A percentile compares a stretch with the other conserved stretches of the same genome.
These are phyloP conservation scores for Autographa pulchrina DNA, from an alignment of 2,888 invertebrate genomes.

Conservation along the genomic window DNA sequence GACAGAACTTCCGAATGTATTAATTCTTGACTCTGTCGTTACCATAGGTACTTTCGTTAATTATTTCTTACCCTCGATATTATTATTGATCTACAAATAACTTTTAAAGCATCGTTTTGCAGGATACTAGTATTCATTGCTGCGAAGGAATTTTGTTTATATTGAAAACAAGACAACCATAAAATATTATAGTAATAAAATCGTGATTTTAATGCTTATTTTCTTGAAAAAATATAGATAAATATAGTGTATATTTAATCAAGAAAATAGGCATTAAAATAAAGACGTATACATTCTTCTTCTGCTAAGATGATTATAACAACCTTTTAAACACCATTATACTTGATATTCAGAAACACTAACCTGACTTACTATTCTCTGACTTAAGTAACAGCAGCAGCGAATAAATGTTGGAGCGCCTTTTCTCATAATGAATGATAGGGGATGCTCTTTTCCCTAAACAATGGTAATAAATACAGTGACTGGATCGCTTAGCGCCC, in stretches of 20 bases:
- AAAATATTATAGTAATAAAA: not conserved
- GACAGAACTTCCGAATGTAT: not conserved
- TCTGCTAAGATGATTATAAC: not conserved
- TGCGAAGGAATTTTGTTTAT: too few relatives aligned
- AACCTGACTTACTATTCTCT: constrained; percentile 50
- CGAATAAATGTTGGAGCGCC: constrained; percentile 68
- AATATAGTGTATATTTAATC: too few relatives aligned
- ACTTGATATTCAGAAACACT: constrained; percentile 6
- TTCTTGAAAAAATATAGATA: too few relatives aligned
- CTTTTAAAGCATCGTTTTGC: not conserved
- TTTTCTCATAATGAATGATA: constrained; percentile 84
- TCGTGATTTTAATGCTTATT: too few relatives aligned
- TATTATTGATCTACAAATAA: too few relatives aligned
- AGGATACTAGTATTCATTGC: not conserved
- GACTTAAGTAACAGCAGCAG: constrained; percentile 40
- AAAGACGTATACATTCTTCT: not conserved
- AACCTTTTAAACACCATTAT: not conserved
- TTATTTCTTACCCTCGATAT: not conserved
- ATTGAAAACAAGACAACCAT: too few relatives aligned
- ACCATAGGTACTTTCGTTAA: not conserved
- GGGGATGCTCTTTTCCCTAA: constrained; percentile 85
- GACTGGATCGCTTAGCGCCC: constrained; percentile 82
- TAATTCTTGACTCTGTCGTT: not conserved
- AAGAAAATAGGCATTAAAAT: not conserved
- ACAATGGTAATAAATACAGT: constrained; percentile 89